Evolutionary conservation across 2,888 invertebrate genomes (phyloP), one percentile per base, ranked within the genome.

Genomic region (Troides oblongomaculatus): DNA sequence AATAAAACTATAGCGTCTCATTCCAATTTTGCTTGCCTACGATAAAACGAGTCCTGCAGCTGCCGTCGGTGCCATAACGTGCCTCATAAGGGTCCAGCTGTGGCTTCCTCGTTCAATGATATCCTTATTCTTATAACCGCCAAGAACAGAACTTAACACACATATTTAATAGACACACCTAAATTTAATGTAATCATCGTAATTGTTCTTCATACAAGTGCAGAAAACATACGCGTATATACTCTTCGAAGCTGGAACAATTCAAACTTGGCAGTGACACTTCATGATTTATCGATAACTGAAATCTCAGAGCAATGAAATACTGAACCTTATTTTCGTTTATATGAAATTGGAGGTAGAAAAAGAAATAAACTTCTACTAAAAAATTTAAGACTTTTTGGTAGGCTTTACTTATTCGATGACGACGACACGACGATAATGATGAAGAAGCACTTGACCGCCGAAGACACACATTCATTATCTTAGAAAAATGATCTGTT

Each of bases 11-110:
- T 36, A 56, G 6, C 30, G 18, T 56, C 21, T 57, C 39, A n/a
- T 43, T 58, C 7, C 58, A 64, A 58, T 64, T 64, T 58, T 23
- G 64, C 58, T 64, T 17, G 64, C 64, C 57, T 23, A 23, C 57
- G 39, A n/a, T 58, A 39, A 18, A 64, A 58, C 43, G 64, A 64
- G 43, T 17, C 17, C 0, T 10, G 17, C 64, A 58, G 64, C 14
- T 64, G 64, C 57, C 43, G 58, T 23, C 64, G 17, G 36, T 8
- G 10, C 43, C 43, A 8, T 64, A 43, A 64, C 43, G 43, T 21
- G 64, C 43, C 64, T 43, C 64, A 43, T 64, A 57, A 21, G 57
- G 57, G 21, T 21, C 21, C 57, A 21, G 21, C 57, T 18, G 57
- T 10, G 21, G 57, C 57, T 57, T 57, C 18, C 57, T 4, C n/a